Conservation (phyloP, 2,888 invertebrate genomes). For the Helobdella robusta region DNA sequence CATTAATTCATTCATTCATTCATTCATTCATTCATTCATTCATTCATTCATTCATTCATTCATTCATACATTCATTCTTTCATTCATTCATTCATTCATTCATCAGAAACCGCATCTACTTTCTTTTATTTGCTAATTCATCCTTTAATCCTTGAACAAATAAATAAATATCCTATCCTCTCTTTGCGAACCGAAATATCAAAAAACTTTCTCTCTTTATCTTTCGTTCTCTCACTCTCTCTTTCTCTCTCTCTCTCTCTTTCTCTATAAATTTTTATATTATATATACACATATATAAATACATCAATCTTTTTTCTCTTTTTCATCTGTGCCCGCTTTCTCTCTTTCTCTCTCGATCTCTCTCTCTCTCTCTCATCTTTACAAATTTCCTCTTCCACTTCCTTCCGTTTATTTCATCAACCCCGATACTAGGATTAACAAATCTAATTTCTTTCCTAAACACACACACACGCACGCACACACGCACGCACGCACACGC, state of each 20-base stretch:
- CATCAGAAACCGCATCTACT: no score
- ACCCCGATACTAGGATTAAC: background rate
- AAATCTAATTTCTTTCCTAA: background rate
- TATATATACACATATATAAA: background rate
- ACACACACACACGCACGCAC: slow-evolving; percentile 1
- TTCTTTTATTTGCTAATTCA: no score
- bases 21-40: background rate
- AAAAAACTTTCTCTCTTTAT: no score
- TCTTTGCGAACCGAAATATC: no score
- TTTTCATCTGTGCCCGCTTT: background rate
- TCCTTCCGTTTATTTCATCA: no score
- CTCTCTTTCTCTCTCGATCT: background rate
- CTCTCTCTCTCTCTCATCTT: background rate
- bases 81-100: background rate
- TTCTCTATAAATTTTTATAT: no score
- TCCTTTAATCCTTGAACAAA: no score
- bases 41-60: background rate
- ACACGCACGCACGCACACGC: background rate
- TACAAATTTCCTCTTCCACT: no score
- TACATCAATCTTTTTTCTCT: background rate
- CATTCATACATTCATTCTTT: background rate
- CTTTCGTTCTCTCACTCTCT: background rate
- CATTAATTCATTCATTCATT: no score
- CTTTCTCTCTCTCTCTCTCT: background rate
- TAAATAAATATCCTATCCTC: no score